Evolutionary conservation across 2,797 vertebrate genomes (phyloP), one percentile per base, ranked within the genome.

Genomic region (Podarcis siculus): DNA sequence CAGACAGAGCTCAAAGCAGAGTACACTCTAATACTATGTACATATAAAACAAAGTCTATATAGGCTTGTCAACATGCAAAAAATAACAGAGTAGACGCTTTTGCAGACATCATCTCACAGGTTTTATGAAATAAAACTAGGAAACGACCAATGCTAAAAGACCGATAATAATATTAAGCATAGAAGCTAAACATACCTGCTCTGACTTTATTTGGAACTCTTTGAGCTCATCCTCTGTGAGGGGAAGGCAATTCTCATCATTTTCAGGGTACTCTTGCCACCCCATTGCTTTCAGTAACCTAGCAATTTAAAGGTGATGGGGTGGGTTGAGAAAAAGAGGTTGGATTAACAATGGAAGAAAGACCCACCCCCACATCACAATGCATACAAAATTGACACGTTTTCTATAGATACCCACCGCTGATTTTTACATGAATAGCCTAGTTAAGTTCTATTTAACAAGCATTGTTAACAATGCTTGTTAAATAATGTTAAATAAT

Each of bases 251-350:
- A 97, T 98, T 99, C 95, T 99, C 99, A 90, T 99, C 99, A 10
- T 99, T 99, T 96, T 99, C 99, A 92, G 99, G 98, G 93, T 98
- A 98, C 90, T 99, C 99, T 96, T 99, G 98, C 99, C 99, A 99
- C 94, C 99, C 99, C 99, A 99, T 99, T 95, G 98, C 98, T 97
- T 98, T 99, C 96, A 99, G 94, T 97, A 99, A 98, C 96, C 99
- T 99, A 90, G 75, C 32, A 66, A 21, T 82, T 27, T 37, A 39
- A 93, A 86, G 39, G 5, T 55, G 10, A 25, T 77, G 58, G 49
- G 61, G 23, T 23, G 21, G 23, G 80, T 72, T 92, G 86, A 23
- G 92, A 15, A 76, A 94, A 6, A 42, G 49, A n/a, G 0, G 80
- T 12, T 4, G 37, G 66, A 91, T 86, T 89, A 89, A 92, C 89